These are phyloP conservation scores for Stigmatopora argus DNA, from an alignment of 2,113 vertebrate species.

Conservation along the genomic window DNA sequence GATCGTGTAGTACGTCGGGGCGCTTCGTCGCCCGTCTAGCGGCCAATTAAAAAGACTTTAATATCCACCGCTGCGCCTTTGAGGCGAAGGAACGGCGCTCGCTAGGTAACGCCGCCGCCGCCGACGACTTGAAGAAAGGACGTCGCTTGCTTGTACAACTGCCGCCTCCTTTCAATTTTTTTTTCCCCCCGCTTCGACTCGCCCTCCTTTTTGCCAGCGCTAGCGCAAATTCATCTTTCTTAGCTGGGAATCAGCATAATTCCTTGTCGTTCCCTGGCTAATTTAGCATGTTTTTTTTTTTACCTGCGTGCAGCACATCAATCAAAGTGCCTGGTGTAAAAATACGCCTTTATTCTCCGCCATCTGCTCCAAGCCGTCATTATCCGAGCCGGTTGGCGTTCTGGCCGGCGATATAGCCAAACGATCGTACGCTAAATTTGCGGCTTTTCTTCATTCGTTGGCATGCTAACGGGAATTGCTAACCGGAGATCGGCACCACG, in stretches of 20 bases:
- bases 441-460: too few species aligned
- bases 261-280: not conserved
- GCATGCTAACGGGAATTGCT: too few species aligned
- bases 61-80: slow-evolving; percentile 3
- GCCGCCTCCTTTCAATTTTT: slow-evolving; percentile 17
- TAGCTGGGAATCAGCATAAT: not conserved
- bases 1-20: too few species aligned
- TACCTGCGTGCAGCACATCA: not conserved
- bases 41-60: slow-evolving; percentile 38
- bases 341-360: not conserved
- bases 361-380: not conserved
- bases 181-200: not conserved
- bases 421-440: not conserved
- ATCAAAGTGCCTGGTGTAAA: not conserved
- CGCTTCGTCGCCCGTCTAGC: not conserved
- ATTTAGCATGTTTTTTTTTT: not conserved
- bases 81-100: slow-evolving; percentile 18
- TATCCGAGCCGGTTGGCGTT: not conserved
- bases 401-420: not conserved
- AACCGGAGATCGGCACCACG: too few species aligned
- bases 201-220: slow-evolving; percentile 29
- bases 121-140: slow-evolving; percentile 27
- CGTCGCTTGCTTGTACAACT: slow-evolving; percentile 43
- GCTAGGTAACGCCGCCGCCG: slow-evolving; percentile 41
- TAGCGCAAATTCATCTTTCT: slow-evolving; percentile 10